These are phyloP conservation scores for Napeogenes sylphis DNA, from an alignment of 2,888 invertebrate species.

Conservation along the genomic window DNA sequence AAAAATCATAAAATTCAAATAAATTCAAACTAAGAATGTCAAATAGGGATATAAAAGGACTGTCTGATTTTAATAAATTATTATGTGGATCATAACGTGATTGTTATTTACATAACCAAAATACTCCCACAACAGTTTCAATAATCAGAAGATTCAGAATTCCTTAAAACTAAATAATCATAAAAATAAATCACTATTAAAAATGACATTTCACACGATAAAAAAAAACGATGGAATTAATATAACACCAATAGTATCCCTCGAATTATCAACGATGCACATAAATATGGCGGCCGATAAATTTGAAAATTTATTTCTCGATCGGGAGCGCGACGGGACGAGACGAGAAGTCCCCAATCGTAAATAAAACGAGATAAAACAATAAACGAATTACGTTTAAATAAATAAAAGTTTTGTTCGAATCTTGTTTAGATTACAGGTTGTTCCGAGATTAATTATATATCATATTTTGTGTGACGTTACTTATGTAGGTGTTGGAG, in stretches of 20 bases:
- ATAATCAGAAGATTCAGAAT: no score
- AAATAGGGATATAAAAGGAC: no score
- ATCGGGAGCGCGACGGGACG: conserved; percentile 48
- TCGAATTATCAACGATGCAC: conserved; percentile 66
- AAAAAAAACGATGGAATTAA: conserved; percentile 59
- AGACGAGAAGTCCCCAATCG: conserved; percentile 53
- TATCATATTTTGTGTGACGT: conserved; percentile 28
- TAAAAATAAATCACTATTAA: conserved; percentile 62
- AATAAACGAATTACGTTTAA: conserved; percentile 76
- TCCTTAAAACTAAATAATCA: conserved; percentile 10
- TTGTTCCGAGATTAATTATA: conserved; percentile 37
- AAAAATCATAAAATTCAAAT: no score
- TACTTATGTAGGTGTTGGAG: conserved; percentile 24
- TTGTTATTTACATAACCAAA: no score
- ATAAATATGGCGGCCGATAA: conserved; percentile 67
- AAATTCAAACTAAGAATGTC: no score
- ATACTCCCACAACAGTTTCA: no score
- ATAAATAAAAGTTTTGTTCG: conserved; percentile 74
- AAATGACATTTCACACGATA: conserved; percentile 71
- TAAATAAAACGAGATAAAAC: conserved; percentile 76
- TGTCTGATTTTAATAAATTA: no score
- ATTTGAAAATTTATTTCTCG: conserved; percentile 66
- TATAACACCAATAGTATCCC: conserved; percentile 62
- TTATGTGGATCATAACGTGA: no score
- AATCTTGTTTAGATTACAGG: conserved; percentile 61